Evolutionary conservation across 2,797 vertebrate species (phyloP), one percentile per base, ranked within the genome.

Genomic region (Rhynchotus rufescens): DNA sequence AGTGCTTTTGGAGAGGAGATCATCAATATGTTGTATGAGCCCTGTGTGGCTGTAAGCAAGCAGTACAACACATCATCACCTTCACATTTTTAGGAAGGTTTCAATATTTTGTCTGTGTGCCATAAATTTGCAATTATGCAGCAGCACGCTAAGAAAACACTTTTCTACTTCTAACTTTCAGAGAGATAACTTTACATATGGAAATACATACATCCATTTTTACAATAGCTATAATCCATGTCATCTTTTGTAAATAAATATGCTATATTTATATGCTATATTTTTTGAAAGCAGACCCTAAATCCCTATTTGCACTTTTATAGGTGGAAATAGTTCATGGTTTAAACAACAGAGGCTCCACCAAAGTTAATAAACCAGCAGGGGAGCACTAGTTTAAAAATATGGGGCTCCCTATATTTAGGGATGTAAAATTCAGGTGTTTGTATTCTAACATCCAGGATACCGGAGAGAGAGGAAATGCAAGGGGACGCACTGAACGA

Each of bases 1-100:
- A 56, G 38, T 25, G 60, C 67, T 94, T 96, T 67, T 83, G 80
- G 76, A 82, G 79, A 80, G 81, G 62, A 80, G 26, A 80, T 30
- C 40, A 68, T 23, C 76, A 67, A 19, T 44, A 59, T 4, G 19
- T n/a, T 17, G 2, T 23, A 34, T 89, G 45, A 74, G 57, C 86
- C 36, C 36, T 86, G 30, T 34, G 40, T 0, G 0, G 15, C 77
- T 22, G 4, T 17, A 75, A 83, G 80, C 12, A 83, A 79, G 51
- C 26, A 89, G 77, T 44, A 85, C 82, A 87, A 66, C 3, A 1
- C 61, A 87, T 57, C 3, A 1, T 61, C n/a, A 59, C 56, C 54
- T 60, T 83, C 34, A 28, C 3, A n/a, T 40, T 83, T 80, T 76
- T 6, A 90, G 78, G 38, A 78, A 19, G 20, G 51, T 56, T 80